Conservation (phyloP, 2,113 vertebrate genomes). For the Calonectris borealis region DNA sequence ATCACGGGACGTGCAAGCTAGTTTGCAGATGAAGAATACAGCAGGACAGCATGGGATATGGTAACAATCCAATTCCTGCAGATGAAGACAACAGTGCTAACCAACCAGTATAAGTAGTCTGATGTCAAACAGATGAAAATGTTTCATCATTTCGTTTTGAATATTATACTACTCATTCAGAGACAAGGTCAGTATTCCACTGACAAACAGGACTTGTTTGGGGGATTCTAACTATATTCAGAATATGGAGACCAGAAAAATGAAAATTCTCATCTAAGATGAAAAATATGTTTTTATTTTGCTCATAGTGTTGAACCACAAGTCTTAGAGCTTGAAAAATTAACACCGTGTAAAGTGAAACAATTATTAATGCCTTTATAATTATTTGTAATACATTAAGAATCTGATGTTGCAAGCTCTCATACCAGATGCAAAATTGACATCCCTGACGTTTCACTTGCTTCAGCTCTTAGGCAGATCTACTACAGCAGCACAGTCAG, state of each 20-base stretch:
- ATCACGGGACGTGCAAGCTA: neutral
- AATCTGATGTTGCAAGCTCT: neutral
- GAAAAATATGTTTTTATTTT: neutral
- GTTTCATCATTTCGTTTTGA: neutral
- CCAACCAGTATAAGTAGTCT: neutral
- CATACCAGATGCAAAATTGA: neutral
- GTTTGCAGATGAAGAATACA: neutral
- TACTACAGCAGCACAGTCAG: neutral
- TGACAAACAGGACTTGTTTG: neutral
- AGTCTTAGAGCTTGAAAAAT: neutral
- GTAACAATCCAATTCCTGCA: neutral
- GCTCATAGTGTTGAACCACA: neutral
- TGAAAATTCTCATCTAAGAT: neutral
- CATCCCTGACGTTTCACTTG: neutral
- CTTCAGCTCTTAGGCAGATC: neutral
- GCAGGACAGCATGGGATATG: neutral
- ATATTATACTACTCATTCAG: neutral
- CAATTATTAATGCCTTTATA: neutral
- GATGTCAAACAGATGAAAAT: neutral
- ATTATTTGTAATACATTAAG: neutral
- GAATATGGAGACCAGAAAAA: conserved; percentile 24
- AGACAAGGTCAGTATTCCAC: neutral
- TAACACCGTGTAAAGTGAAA: neutral
- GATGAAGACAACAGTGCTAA: neutral
- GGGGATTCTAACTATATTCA: neutral